A percentile compares a stretch with the other conserved stretches of the same genome.
Evolutionary conservation across 2,113 vertebrate genomes (phyloP).

Genomic region (Tragelaphus strepsiceros): DNA sequence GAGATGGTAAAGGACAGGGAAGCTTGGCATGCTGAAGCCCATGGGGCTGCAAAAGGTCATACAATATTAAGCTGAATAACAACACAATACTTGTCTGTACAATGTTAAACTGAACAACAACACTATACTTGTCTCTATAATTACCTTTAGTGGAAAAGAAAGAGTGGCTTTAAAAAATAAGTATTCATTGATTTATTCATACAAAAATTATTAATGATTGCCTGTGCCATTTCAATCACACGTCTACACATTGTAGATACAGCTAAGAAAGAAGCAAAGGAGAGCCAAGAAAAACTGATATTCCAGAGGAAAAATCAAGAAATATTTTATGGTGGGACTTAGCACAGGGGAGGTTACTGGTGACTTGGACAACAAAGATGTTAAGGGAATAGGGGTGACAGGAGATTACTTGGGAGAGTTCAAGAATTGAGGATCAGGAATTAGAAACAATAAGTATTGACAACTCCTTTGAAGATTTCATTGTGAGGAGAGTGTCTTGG

Average conservation of each 20-base stretch:
- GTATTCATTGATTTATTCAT: not conserved
- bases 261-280: not conserved
- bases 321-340: not conserved
- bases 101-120: not conserved
- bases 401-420: not conserved
- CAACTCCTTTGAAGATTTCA: not conserved
- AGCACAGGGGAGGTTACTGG: not conserved
- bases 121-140: not conserved
- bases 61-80: not conserved
- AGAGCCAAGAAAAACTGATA: not conserved
- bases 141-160: not conserved
- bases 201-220: not conserved
- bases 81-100: not conserved
- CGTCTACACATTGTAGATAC: not conserved
- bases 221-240: not conserved
- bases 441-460: not conserved
- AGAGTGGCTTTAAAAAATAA: not conserved
- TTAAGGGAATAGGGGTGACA: not conserved
- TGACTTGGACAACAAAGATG: not conserved
- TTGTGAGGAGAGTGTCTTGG: not conserved
- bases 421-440: not conserved
- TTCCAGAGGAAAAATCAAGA: not conserved
- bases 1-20: not conserved
- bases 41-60: not conserved
- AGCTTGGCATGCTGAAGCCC: not conserved